Conservation (phyloP, 2,888 invertebrate genomes). For the Aquatica leii region DNA sequence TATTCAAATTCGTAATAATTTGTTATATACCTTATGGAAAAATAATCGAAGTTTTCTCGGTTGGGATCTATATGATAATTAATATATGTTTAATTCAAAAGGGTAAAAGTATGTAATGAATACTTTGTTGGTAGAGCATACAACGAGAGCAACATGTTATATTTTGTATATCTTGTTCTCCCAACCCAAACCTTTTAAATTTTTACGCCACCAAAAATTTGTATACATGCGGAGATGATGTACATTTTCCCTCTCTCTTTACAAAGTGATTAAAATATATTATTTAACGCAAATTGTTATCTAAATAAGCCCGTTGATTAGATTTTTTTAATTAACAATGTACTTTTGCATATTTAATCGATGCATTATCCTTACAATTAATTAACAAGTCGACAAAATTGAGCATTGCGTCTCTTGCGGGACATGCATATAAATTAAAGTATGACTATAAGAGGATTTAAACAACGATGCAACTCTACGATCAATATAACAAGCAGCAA, state of each 20-base stretch:
- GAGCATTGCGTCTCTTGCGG: no score
- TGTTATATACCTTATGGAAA: neutral
- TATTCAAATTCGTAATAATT: conserved; percentile 2
- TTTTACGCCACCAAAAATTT: conserved; percentile 2
- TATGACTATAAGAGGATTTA: no score
- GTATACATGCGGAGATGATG: neutral
- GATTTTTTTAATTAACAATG: no score
- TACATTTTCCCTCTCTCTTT: neutral
- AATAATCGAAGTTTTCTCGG: conserved; percentile 7
- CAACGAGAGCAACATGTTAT: neutral
- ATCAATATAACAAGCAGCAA: no score
- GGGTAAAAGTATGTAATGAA: conserved; percentile 1
- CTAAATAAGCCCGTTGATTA: no score
- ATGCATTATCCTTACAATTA: no score
- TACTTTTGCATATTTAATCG: no score
- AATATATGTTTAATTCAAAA: conserved; percentile 2
- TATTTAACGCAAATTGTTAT: conserved; percentile 4
- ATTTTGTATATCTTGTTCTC: neutral
- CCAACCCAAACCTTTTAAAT: neutral
- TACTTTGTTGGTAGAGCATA: neutral
- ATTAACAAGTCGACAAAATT: no score
- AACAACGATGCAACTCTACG: no score
- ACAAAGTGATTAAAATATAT: conserved; percentile 5
- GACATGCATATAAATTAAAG: no score
- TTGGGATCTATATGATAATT: conserved; percentile 4